phyloP scores from a whole-genome alignment of 2,888 invertebrate species.

The Zelleria hepariella region DNA sequence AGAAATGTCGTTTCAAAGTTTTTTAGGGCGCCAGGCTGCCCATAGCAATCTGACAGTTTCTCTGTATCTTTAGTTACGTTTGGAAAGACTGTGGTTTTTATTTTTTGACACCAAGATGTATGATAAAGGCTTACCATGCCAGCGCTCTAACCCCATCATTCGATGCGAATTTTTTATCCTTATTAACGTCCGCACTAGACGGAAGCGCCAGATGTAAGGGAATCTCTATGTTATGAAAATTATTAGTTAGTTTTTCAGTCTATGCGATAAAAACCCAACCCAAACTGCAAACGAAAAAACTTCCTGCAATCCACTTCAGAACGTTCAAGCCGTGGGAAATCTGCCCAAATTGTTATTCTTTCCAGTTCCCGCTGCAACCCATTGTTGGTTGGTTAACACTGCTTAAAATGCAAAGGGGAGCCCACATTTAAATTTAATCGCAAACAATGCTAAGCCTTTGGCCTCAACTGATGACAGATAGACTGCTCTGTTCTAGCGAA shows the following conservation, averaged over 20 bases:
- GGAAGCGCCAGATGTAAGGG: too few species aligned
- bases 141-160: too few species aligned
- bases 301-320: background rate
- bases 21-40: too few species aligned
- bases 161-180: too few species aligned
- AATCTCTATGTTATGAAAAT: too few species aligned
- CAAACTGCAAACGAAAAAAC: background rate
- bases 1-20: too few species aligned
- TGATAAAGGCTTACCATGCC: too few species aligned
- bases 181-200: too few species aligned
- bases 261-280: background rate
- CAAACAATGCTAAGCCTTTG: background rate
- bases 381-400: background rate
- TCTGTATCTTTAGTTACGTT: too few species aligned
- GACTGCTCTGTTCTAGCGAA: background rate
- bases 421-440: background rate
- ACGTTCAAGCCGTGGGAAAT: background rate
- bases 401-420: background rate
- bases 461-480: background rate
- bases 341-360: slow-evolving; percentile 10
- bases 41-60: too few species aligned
- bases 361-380: slow-evolving; percentile 14
- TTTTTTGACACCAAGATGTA: too few species aligned
- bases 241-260: background rate
- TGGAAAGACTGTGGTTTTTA: too few species aligned